Evolutionary conservation across 2,888 invertebrate genomes (phyloP).

Genomic region (Sphaerophoria rueppellii): DNA sequence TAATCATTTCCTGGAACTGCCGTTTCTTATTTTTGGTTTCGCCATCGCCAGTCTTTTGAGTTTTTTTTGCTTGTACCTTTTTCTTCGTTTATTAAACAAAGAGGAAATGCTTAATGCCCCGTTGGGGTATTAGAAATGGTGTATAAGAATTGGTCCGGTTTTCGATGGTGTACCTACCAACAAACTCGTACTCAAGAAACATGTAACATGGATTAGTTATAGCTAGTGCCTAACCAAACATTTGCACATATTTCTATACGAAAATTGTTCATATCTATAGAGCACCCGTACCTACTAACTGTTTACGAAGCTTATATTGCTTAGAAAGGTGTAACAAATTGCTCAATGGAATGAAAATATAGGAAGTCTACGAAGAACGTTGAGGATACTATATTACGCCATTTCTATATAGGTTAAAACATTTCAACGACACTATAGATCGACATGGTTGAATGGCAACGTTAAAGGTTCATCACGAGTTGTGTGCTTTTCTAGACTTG

Average conservation of each 20-base stretch:
- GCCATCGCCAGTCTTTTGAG: conserved; percentile 14
- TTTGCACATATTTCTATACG: neutral
- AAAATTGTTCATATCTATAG: neutral
- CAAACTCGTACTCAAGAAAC: neutral
- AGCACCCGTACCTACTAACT: neutral
- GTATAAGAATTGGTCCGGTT: conserved; percentile 21
- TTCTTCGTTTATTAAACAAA: neutral
- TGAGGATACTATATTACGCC: neutral
- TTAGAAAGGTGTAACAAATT: conserved; percentile 43
- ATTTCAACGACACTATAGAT: neutral
- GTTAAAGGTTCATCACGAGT: conserved; percentile 12
- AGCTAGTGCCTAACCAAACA: conserved; percentile 13
- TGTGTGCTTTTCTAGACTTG: neutral
- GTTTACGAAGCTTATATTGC: conserved; percentile 30
- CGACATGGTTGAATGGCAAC: conserved; percentile 32
- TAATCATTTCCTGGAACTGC: conserved; percentile 60
- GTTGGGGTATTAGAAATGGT: conserved; percentile 20
- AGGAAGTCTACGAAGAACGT: conserved; percentile 43
- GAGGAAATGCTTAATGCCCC: conserved; percentile 21
- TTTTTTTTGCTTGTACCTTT: neutral
- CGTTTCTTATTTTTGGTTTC: conserved; percentile 27
- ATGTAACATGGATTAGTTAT: conserved; percentile 50
- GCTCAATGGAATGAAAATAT: conserved; percentile 61
- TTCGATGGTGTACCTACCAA: conserved; percentile 36
- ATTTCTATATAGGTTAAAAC: too few relatives aligned